Evolutionary conservation across 2,113 vertebrate species (phyloP).

Genomic region (Mirounga angustirostris): DNA sequence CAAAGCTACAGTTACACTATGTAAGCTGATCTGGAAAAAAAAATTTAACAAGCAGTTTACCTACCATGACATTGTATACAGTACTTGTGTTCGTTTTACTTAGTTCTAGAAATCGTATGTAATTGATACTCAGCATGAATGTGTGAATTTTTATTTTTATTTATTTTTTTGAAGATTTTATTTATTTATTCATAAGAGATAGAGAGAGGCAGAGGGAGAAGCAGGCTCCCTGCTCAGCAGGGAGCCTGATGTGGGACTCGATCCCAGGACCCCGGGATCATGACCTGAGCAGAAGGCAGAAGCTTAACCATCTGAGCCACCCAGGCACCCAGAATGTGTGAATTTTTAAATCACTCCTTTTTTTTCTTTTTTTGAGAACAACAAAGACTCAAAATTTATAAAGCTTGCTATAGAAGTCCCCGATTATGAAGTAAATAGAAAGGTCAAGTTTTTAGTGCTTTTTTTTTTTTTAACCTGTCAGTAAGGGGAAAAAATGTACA

Average conservation of each 20-base stretch:
- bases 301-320: too few relatives aligned
- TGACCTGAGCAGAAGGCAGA: too few relatives aligned
- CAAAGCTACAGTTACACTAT: slow-evolving; percentile 78
- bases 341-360: not conserved
- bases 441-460: not conserved
- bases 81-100: slow-evolving; percentile 41
- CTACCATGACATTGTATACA: slow-evolving; percentile 11
- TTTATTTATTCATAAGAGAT: too few relatives aligned
- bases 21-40: slow-evolving; percentile 79
- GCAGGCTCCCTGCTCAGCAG: too few relatives aligned
- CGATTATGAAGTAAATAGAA: slow-evolving; percentile 53
- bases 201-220: too few relatives aligned
- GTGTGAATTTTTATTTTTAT: not conserved
- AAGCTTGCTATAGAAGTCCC: slow-evolving; percentile 42
- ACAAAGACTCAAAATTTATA: slow-evolving; percentile 17
- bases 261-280: too few relatives aligned
- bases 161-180: too few relatives aligned
- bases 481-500: not conserved
- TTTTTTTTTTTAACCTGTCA: not conserved
- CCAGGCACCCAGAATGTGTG: not conserved
- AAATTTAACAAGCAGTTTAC: slow-evolving; percentile 69
- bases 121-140: slow-evolving; percentile 11
- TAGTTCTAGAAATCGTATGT: slow-evolving; percentile 39
- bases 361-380: slow-evolving; percentile 19
- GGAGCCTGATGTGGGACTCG: too few relatives aligned